Conservation (phyloP, 2,113 vertebrate species). For the Apistogramma diplotaenia region DNA sequence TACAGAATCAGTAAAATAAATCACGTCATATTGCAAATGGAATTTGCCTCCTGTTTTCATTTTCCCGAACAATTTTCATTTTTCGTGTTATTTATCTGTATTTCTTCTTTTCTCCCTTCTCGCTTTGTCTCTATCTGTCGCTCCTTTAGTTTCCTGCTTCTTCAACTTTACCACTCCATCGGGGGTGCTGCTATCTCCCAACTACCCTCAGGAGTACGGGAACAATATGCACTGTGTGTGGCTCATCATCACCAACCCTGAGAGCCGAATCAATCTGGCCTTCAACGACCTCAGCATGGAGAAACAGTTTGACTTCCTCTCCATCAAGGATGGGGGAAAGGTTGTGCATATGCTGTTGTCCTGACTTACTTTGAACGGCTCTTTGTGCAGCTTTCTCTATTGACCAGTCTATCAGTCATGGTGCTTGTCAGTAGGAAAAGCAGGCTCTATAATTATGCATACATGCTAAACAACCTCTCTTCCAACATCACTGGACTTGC, state of each 20-base stretch:
- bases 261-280: constrained; percentile 95
- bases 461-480: neutral
- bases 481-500: neutral
- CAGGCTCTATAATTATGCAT: neutral
- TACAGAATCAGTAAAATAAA: neutral
- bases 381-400: neutral
- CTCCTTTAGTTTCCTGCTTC: constrained; percentile 88
- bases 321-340: constrained; percentile 92
- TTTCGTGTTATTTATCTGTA: neutral
- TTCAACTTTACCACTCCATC: constrained; percentile 98
- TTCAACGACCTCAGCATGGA: constrained; percentile 99
- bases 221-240: constrained; percentile 98
- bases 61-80: neutral
- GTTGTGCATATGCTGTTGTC: constrained; percentile 26
- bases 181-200: constrained; percentile 91
- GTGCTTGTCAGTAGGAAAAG: neutral
- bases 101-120: neutral
- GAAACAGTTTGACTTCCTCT: constrained; percentile 97
- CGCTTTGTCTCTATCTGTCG: neutral
- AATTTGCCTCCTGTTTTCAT: constrained; percentile 2
- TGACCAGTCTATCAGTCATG: neutral
- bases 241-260: constrained; percentile 92
- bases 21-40: neutral
- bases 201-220: constrained; percentile 96
- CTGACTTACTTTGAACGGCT: neutral